These are phyloP conservation scores for Etheostoma spectabile DNA, from an alignment of 2,113 vertebrate genomes.

Conservation along the genomic window DNA sequence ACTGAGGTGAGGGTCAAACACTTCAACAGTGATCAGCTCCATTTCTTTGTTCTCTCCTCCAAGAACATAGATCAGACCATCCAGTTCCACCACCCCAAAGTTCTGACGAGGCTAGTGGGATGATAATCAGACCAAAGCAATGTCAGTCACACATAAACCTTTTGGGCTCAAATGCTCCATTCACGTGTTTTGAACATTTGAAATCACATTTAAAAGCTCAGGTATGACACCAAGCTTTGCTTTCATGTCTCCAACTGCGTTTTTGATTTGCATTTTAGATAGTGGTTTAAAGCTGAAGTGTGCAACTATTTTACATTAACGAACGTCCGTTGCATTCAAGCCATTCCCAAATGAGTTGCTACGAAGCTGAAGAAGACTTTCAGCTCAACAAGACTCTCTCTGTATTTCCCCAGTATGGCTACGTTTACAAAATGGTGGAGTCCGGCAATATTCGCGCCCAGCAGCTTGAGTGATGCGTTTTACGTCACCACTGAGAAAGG, in stretches of 20 bases:
- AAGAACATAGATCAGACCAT: conserved; percentile 94
- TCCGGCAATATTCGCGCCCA: too few species aligned
- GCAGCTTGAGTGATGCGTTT: too few species aligned
- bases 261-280: not conserved
- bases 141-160: not conserved
- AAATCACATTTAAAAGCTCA: not conserved
- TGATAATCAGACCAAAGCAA: not conserved
- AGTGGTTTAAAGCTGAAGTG: not conserved
- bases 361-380: too few species aligned
- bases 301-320: too few species aligned
- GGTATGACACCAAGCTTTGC: not conserved
- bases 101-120: conserved; percentile 89
- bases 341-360: too few species aligned
- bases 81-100: conserved; percentile 96
- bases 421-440: too few species aligned
- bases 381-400: too few species aligned
- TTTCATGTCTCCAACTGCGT: not conserved
- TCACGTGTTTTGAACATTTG: too few species aligned
- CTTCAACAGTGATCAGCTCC: conserved; percentile 93
- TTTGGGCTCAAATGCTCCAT: too few species aligned
- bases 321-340: too few species aligned
- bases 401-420: too few species aligned
- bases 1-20: conserved; percentile 92
- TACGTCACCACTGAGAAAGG: too few species aligned
- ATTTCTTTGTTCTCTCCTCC: conserved; percentile 93